Evolutionary conservation across 2,888 invertebrate genomes (phyloP), one percentile per base, ranked within the genome.

Genomic region (Troilus luridus): DNA sequence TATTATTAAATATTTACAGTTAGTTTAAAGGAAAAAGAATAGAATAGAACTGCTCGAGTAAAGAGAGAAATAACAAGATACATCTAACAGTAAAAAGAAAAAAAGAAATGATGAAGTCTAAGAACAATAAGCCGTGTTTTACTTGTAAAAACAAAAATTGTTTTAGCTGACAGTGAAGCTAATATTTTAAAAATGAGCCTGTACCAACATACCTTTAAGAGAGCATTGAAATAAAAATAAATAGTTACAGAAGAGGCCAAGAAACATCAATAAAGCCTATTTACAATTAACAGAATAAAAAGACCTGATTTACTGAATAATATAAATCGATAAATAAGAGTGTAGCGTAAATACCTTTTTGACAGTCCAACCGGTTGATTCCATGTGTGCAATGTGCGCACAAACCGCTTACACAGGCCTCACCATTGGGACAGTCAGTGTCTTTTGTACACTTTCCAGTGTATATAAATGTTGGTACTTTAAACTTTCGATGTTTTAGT

Each of bases 331-430:
- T 60, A 59, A 91, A 91, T 60, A 89, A 88, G 58, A 58, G 77
- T 62, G 90, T 85, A 88, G 89, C 90, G 72, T 77, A 90, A 77
- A 90, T 90, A 90, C 90, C 90, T 90, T 95, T 95, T 93, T 94
- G 94, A 94, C 96, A 96, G 94, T 95, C 95, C 95, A 94, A 95
- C 95, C 95, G 95, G 93, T 94, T 94, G 93, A 94, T 94, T 93
- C 95, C 95, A 92, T 94, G 94, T 92, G 95, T 95, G 94, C 96
- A 97, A 94, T 96, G 96, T 94, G 97, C 97, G 94, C 98, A 98
- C 94, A 96, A 96, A 94, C 96, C 96, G 94, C 96, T 96, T 94
- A 97, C 96, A 95, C 98, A 98, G 94, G 97, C 97, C 95, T 98
- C 97, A 93, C 97, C 97, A 94, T 97, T 94, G 92, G 96, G 96